These are phyloP conservation scores for Iphiclides podalirius DNA, from an alignment of 2,888 invertebrate genomes.

Conservation along the genomic window DNA sequence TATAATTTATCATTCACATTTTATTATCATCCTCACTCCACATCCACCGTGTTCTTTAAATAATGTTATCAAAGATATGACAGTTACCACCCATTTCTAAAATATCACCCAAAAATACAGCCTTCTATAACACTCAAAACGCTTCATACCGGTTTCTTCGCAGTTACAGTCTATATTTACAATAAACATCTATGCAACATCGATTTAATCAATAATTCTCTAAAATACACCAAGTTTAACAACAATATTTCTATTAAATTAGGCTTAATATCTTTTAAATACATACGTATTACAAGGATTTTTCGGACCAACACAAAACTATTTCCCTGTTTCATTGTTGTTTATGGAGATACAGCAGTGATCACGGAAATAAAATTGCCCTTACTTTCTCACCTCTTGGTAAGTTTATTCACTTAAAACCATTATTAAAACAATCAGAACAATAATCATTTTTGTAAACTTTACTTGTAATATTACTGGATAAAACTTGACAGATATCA, in stretches of 20 bases:
- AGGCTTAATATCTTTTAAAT: conserved; percentile 57
- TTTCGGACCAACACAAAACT: conserved; percentile 31
- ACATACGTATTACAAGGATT: conserved; percentile 53
- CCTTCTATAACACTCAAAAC: conserved; percentile 72
- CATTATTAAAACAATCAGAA: conserved; percentile 15
- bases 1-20: conserved; percentile 69
- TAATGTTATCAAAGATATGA: conserved; percentile 72
- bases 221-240: conserved; percentile 79
- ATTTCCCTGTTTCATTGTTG: conserved; percentile 42
- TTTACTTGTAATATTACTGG: conserved; percentile 36
- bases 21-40: conserved; percentile 48
- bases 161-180: conserved; percentile 68
- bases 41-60: conserved; percentile 45
- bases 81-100: conserved; percentile 56
- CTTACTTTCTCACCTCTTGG: conserved; percentile 10
- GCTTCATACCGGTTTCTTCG: conserved; percentile 57
- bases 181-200: conserved; percentile 80
- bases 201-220: conserved; percentile 77
- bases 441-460: conserved; percentile 27
- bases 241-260: conserved; percentile 64
- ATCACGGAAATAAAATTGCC: conserved; percentile 4
- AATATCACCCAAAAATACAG: conserved; percentile 80
- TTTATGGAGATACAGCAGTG: conserved; percentile 10
- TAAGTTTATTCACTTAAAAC: conserved; percentile 13
- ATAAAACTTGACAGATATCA: conserved; percentile 62